Conservation (phyloP, 1,140 invertebrate genomes). For the Oedothorax gibbosus region DNA sequence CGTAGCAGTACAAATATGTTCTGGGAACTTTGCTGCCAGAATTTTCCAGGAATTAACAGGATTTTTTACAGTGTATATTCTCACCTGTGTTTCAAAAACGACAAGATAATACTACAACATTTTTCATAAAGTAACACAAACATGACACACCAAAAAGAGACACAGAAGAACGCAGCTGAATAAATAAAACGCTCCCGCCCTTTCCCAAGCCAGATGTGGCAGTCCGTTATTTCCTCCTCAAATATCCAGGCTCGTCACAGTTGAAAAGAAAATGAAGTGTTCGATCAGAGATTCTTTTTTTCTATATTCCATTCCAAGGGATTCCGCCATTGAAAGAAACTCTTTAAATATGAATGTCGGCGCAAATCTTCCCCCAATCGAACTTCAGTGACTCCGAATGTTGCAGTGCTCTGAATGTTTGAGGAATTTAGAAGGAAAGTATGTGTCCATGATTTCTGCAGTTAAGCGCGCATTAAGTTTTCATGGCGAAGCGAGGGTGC, state of each 20-base stretch:
- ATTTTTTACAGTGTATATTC: no score
- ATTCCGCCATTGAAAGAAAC: background rate
- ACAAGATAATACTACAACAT: no score
- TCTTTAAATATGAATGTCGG: constrained; percentile 47
- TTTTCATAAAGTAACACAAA: no score
- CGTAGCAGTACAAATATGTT: no score
- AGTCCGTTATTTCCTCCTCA: background rate
- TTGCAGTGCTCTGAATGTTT: background rate
- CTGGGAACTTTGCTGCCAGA: no score
- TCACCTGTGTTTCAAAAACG: no score
- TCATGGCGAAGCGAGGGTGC: background rate
- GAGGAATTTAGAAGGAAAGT: constrained; percentile 20
- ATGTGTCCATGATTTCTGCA: background rate
- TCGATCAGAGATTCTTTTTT: constrained; percentile 16
- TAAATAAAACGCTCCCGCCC: constrained; percentile 31
- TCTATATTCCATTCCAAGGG: background rate
- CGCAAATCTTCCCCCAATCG: background rate
- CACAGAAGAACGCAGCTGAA: background rate
- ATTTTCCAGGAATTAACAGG: no score
- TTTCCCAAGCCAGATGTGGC: background rate
- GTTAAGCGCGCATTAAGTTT: constrained; percentile 47
- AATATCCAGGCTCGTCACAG: constrained; percentile 4
- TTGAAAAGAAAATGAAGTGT: constrained; percentile 48
- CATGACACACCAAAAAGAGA: no score
- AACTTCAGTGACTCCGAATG: no score